phyloP scores from a whole-genome alignment of 2,888 invertebrate genomes.

The Caenorhabditis panamensis region DNA sequence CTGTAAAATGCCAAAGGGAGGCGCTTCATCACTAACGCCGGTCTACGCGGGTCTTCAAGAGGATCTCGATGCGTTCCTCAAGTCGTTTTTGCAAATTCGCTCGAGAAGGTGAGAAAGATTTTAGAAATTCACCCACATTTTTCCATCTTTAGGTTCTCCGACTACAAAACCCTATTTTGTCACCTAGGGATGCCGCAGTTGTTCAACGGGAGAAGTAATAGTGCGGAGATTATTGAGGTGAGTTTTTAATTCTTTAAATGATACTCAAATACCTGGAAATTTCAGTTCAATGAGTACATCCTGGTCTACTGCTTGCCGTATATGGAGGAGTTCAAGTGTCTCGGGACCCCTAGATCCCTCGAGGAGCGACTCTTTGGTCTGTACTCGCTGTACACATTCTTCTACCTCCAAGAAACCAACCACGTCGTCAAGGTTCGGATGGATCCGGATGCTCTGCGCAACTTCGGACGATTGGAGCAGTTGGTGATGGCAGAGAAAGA shows the following conservation, averaged over 20 bases:
- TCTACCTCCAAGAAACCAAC: conserved; percentile 27
- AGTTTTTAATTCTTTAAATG: neutral
- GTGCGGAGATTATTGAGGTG: conserved; percentile 57
- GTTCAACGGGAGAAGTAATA: conserved; percentile 40
- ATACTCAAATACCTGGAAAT: neutral
- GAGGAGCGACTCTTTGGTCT: conserved; percentile 52
- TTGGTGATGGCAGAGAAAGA: neutral
- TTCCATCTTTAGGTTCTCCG: conserved; percentile 8
- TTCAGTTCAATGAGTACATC: conserved; percentile 54
- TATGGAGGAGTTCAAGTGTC: conserved; percentile 27
- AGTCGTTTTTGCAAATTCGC: conserved; percentile 16
- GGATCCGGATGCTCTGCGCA: conserved; percentile 45
- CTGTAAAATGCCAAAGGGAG: conserved; percentile 61
- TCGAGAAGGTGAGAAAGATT: neutral
- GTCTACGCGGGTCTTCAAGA: conserved; percentile 49
- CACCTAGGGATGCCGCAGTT: conserved; percentile 33
- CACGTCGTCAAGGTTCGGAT: conserved; percentile 59
- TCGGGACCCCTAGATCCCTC: conserved; percentile 10
- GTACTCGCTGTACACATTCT: conserved; percentile 53
- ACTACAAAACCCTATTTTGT: conserved; percentile 39
- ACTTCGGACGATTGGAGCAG: conserved; percentile 21
- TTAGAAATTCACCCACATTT: neutral
- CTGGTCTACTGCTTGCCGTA: conserved; percentile 35
- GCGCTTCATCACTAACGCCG: conserved; percentile 39
- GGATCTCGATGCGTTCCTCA: conserved; percentile 37